Conservation (phyloP, 2,888 invertebrate species). For the Microctonus aethiopoides region DNA sequence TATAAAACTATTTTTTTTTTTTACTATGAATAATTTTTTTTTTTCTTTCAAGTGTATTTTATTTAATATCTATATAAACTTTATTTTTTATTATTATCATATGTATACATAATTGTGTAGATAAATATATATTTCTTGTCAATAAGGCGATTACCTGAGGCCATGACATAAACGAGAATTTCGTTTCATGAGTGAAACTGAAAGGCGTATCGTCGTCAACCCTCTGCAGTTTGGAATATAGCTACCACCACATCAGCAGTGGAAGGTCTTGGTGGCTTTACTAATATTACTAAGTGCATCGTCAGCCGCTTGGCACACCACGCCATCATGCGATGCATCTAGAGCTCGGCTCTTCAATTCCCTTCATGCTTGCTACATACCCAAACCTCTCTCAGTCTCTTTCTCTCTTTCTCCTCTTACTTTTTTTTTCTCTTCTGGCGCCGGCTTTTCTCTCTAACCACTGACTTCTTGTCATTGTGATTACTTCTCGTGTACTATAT, state of each 20-base stretch:
- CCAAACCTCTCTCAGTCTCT: conserved; percentile 25
- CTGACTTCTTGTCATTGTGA: conserved; percentile 58
- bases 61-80: conserved; percentile 50
- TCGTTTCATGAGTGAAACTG: conserved; percentile 41
- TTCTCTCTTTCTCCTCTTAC: conserved; percentile 25
- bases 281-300: conserved; percentile 67
- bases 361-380: conserved; percentile 25
- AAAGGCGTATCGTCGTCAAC: conserved; percentile 31
- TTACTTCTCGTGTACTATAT: conserved; percentile 53
- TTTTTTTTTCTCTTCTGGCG: conserved; percentile 8
- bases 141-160: conserved; percentile 43
- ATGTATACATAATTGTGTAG: too few relatives aligned
- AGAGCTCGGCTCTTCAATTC: conserved; percentile 44
- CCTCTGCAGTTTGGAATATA: too few relatives aligned
- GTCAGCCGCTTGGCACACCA: conserved; percentile 60
- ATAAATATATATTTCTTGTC: neutral
- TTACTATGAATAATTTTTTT: too few relatives aligned
- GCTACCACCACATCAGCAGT: conserved; percentile 12
- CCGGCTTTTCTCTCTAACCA: conserved; percentile 35
- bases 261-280: conserved; percentile 53
- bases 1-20: too few relatives aligned
- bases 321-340: conserved; percentile 47
- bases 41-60: too few relatives aligned
- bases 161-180: conserved; percentile 27
- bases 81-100: neutral